Base-by-base conservation (phyloP, 1,140 invertebrate genomes). In the Sarcophaga bullata region DNA sequence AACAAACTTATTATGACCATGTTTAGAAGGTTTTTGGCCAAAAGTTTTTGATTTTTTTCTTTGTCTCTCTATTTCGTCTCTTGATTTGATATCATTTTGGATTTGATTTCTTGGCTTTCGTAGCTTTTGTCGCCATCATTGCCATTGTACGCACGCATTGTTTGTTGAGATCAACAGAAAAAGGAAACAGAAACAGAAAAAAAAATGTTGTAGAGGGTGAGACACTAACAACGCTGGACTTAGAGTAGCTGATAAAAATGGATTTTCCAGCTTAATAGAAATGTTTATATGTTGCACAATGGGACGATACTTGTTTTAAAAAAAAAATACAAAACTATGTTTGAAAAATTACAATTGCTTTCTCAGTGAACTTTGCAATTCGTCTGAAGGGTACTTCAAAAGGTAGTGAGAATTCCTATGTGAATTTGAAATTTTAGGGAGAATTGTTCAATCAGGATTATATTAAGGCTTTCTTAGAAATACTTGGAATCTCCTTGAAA, bases 1-100 rank as follows among this genome's bases (percentile, higher is more conserved):
- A 78, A 78, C 75, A 78, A 78, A 78, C 75, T 78, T 78, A 78
- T 78, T 78, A 78, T 78, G 75, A 78, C 75, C 75, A 25, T 78
- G 49, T 78, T 19, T n/a, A 75, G 48, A 49, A 78, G 25, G 19
- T 48, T 25, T 78, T 78, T 76, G 47, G 73, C 1, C 25, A 1
- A 37, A 76, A 76, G 47, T 48, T 15, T 78, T 19, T 8, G 75
- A 47, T 78, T 78, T 78, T 8, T 78, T 78, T 78, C 8, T 73
- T 68, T 73, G 13, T 15, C 48, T 11, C 15, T 49, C 8, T 76
- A 0, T 72, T 72, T 19, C 10, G 25, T 4, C 25, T 37, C 25
- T 37, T 37, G 25, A 37, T 37, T 37, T 37, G 25, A 37, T 37
- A 37, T 37, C 25, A 37, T 37, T 37, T 37, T 37, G 25, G 54